phyloP scores from a whole-genome alignment of 2,888 invertebrate genomes.

The Eupithecia subumbrata region DNA sequence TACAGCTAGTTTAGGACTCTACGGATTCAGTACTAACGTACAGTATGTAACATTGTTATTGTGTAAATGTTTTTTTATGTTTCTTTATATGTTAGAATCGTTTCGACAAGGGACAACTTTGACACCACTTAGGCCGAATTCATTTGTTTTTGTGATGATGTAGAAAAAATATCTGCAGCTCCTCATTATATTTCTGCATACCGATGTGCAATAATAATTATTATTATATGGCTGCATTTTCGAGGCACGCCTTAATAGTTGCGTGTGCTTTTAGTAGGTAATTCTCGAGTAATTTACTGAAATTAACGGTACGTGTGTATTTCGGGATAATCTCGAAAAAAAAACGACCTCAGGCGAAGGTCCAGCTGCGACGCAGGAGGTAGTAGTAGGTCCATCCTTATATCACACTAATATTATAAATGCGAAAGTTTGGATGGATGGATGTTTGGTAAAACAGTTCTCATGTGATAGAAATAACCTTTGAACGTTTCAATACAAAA shows the following conservation, averaged over 20 bases:
- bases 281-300: slow-evolving; percentile 56
- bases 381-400: background rate
- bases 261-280: slow-evolving; percentile 38
- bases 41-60: too few species aligned
- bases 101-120: background rate
- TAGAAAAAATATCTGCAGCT: slow-evolving; percentile 5
- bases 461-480: too few species aligned
- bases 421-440: too few species aligned
- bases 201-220: slow-evolving; percentile 65
- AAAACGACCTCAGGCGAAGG: background rate
- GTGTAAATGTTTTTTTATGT: background rate
- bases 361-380: background rate
- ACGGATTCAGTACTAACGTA: too few species aligned
- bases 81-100: background rate
- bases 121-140: background rate
- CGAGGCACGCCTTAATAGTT: slow-evolving; percentile 51
- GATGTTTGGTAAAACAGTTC: too few species aligned
- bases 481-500: too few species aligned
- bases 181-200: slow-evolving; percentile 56
- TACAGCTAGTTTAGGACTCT: too few species aligned
- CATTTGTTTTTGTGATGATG: background rate
- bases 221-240: slow-evolving; percentile 62
- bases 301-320: slow-evolving; percentile 52
- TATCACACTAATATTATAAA: too few species aligned
- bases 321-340: slow-evolving; percentile 22